Conservation (phyloP, 1,140 invertebrate genomes). For the Cyphomyrmex costatus region DNA sequence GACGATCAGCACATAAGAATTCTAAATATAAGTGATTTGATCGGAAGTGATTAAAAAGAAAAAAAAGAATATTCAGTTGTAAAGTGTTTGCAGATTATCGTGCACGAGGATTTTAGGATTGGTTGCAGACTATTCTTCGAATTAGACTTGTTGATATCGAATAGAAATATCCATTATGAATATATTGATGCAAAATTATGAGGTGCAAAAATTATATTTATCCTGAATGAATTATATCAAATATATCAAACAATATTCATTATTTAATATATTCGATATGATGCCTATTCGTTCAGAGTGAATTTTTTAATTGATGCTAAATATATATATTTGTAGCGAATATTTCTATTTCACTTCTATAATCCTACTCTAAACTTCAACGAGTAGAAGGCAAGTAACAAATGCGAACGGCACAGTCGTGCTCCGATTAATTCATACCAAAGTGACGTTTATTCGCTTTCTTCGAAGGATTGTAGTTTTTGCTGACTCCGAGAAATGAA, state of each 20-base stretch:
- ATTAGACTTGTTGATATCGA: no score
- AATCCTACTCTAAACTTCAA: background rate
- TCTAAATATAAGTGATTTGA: background rate
- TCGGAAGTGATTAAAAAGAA: background rate
- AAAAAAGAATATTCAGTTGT: background rate
- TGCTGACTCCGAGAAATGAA: background rate
- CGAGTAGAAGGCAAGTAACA: constrained; percentile 10
- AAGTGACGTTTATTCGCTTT: background rate
- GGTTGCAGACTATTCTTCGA: background rate
- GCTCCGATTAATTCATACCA: background rate
- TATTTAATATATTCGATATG: no score
- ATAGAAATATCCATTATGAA: no score
- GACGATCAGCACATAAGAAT: background rate
- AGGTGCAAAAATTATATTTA: no score
- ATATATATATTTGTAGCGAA: no score
- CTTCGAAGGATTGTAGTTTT: background rate
- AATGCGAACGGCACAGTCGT: background rate
- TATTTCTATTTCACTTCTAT: no score
- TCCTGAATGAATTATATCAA: no score
- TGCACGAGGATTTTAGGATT: background rate
- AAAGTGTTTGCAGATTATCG: background rate
- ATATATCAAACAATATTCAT: no score
- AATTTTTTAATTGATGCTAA: no score
- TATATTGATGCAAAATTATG: no score
- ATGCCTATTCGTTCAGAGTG: no score